These are phyloP conservation scores for Anoplolepis gracilipes DNA, from an alignment of 1,140 invertebrate genomes.

Conservation along the genomic window DNA sequence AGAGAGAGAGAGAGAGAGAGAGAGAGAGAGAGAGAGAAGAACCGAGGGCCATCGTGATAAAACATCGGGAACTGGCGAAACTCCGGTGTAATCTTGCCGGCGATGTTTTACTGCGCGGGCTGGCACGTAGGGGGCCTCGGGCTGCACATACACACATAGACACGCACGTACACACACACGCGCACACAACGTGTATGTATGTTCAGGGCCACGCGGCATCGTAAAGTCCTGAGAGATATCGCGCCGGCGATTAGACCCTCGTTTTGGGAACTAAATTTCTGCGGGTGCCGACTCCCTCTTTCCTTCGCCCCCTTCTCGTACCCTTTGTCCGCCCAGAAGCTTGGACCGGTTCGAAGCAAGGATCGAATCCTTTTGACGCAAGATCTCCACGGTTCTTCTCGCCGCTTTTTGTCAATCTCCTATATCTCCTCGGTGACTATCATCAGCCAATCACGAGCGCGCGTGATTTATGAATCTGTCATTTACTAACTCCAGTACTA, in stretches of 20 bases:
- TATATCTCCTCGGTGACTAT: not conserved
- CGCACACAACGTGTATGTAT: not conserved
- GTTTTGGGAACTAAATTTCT: slow-evolving; percentile 77
- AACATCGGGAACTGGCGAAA: slow-evolving; percentile 80
- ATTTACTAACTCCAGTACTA: slow-evolving; percentile 1
- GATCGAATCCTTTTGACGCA: slow-evolving; percentile 41
- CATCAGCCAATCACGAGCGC: slow-evolving; percentile 6
- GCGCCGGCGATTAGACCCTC: slow-evolving; percentile 76
- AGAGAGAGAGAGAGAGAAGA: slow-evolving; percentile 37
- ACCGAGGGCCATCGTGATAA: slow-evolving; percentile 76
- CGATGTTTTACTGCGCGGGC: slow-evolving; percentile 75
- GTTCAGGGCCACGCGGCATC: slow-evolving; percentile 46
- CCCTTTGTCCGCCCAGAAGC: slow-evolving; percentile 10
- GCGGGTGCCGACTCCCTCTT: slow-evolving; percentile 17
- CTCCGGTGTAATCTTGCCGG: slow-evolving; percentile 79
- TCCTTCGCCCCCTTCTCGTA: not conserved
- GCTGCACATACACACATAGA: slow-evolving; percentile 7
- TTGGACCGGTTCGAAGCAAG: slow-evolving; percentile 15
- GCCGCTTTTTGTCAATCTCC: not conserved
- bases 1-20: too few relatives aligned
- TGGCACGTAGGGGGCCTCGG: slow-evolving; percentile 54
- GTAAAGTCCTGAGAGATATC: slow-evolving; percentile 77
- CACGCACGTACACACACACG: too few relatives aligned
- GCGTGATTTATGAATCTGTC: slow-evolving; percentile 47
- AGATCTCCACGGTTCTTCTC: slow-evolving; percentile 15